Conservation (phyloP, 1,140 invertebrate genomes). For the Colletes gigas region DNA sequence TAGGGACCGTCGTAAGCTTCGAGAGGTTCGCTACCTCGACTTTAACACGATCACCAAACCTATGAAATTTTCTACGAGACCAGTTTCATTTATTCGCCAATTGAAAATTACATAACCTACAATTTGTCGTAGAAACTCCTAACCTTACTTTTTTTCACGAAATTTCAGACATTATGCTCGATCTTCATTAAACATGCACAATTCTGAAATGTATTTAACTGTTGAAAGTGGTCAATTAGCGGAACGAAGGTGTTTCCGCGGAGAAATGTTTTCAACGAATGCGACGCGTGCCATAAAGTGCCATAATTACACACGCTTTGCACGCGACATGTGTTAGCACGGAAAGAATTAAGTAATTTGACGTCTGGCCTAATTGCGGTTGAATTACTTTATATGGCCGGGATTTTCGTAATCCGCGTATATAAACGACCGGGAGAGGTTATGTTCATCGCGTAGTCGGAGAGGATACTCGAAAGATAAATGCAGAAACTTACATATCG, state of each 20-base stretch:
- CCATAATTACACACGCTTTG: not conserved
- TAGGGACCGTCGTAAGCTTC: not conserved
- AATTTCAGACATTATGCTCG: too few relatives aligned
- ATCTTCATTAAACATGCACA: too few relatives aligned
- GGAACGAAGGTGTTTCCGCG: not conserved
- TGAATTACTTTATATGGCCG: not conserved
- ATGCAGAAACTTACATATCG: slow-evolving; percentile 13
- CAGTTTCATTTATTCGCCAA: too few relatives aligned
- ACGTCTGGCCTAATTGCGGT: not conserved
- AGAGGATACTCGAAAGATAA: not conserved
- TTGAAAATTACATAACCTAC: too few relatives aligned
- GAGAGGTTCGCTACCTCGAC: too few relatives aligned
- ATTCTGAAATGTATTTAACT: not conserved
- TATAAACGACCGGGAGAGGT: not conserved
- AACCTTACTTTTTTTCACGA: too few relatives aligned
- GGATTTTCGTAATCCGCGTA: not conserved
- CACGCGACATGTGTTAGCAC: not conserved
- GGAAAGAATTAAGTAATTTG: not conserved
- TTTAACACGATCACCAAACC: too few relatives aligned
- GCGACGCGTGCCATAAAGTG: not conserved
- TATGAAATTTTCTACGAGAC: too few relatives aligned
- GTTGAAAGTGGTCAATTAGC: not conserved
- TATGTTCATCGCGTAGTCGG: not conserved
- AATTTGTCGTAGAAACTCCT: too few relatives aligned
- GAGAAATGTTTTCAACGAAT: not conserved